Percentiles rank a stretch among this genome's conserved stretches.
Conservation (phyloP, 2,113 vertebrate genomes). For the Ibidorhyncha struthersii region DNA sequence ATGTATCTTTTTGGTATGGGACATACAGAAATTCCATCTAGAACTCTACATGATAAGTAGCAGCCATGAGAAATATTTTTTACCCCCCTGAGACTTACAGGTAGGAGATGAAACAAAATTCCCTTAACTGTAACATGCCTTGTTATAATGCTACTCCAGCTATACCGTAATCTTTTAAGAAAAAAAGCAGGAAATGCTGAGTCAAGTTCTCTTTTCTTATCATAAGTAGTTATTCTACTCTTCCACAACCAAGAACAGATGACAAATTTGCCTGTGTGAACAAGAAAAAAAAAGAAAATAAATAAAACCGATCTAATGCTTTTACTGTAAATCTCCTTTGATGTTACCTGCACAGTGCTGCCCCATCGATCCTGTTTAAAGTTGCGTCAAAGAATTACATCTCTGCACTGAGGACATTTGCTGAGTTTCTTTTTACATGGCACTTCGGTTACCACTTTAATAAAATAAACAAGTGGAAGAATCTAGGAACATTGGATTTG, state of each 20-base stretch:
- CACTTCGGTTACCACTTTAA: background rate
- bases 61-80: background rate
- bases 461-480: background rate
- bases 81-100: background rate
- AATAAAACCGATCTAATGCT: background rate
- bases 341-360: background rate
- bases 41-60: background rate
- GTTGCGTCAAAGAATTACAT: background rate
- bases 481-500: background rate
- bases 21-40: background rate
- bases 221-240: background rate
- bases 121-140: background rate
- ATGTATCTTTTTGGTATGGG: background rate
- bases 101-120: background rate
- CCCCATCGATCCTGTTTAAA: background rate
- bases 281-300: background rate
- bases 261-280: background rate
- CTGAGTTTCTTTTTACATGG: background rate
- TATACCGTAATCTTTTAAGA: background rate
- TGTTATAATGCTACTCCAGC: constrained; percentile 19
- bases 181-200: background rate
- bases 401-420: background rate
- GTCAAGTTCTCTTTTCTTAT: background rate
- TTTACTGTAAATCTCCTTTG: constrained; percentile 3
- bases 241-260: background rate